These are phyloP conservation scores for Halcyon chelicuti DNA, from an alignment of 2,797 vertebrate genomes.

Conservation along the genomic window DNA sequence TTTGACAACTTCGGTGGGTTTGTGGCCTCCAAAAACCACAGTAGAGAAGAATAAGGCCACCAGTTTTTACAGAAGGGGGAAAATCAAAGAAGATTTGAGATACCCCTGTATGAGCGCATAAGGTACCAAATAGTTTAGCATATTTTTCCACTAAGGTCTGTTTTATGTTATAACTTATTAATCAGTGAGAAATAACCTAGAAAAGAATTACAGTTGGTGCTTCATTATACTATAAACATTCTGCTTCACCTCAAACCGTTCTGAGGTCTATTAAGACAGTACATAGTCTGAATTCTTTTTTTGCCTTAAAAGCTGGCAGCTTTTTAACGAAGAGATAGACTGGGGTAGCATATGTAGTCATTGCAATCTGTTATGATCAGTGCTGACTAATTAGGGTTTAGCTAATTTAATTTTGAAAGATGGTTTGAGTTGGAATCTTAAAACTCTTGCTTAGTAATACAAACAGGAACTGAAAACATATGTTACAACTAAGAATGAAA, in stretches of 20 bases:
- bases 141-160: neutral
- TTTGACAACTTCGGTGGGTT: neutral
- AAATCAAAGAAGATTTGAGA: neutral
- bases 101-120: neutral
- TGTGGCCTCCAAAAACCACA: neutral
- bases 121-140: neutral
- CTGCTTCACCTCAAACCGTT: neutral
- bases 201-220: neutral
- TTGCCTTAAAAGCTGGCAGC: neutral
- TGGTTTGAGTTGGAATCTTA: slow-evolving; percentile 4
- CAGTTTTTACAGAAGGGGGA: neutral
- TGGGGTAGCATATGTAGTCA: neutral
- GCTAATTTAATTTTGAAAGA: slow-evolving; percentile 37
- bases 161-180: neutral
- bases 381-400: neutral
- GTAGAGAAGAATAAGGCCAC: neutral
- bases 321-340: neutral
- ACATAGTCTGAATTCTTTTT: neutral
- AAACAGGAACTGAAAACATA: slow-evolving; percentile 1
- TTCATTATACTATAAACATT: neutral
- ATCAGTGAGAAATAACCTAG: neutral
- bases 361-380: slow-evolving; percentile 20
- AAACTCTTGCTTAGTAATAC: slow-evolving; percentile 4
- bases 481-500: neutral
- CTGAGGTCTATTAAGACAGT: neutral